Conservation (phyloP, 2,113 vertebrate genomes). For the Sinocyclocheilus maitianheensis region DNA sequence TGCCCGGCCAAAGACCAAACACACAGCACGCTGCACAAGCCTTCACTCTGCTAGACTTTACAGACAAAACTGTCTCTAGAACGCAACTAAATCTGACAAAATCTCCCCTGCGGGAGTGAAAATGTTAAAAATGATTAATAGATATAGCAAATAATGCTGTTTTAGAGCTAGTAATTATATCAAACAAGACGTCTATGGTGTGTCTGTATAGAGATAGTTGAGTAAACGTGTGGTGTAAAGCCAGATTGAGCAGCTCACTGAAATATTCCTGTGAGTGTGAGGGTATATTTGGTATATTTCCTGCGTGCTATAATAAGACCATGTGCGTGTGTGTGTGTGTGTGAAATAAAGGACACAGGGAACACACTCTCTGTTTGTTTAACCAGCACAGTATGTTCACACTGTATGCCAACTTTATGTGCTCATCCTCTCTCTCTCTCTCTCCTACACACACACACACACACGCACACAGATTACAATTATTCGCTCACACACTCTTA, state of each 20-base stretch:
- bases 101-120: background rate
- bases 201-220: background rate
- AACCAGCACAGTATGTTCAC: constrained; percentile 52
- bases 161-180: background rate
- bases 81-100: background rate
- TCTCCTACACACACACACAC: background rate
- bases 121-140: background rate
- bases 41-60: no score
- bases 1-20: background rate
- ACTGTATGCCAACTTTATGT: constrained; percentile 41
- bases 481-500: constrained; percentile 12
- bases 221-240: background rate
- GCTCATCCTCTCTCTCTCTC: background rate
- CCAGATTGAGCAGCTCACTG: background rate
- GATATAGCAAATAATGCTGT: background rate
- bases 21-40: background rate
- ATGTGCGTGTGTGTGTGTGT: constrained; percentile 47
- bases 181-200: background rate
- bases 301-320: constrained; percentile 37
- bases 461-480: no score
- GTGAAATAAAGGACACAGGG: constrained; percentile 33
- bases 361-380: constrained; percentile 48
- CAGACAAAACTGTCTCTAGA: background rate
- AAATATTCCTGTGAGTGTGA: background rate
- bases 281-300: constrained; percentile 29